Evolutionary conservation across 2,797 vertebrate species (phyloP), one percentile per base, ranked within the genome.

Genomic region (Trachops cirrhosus): DNA sequence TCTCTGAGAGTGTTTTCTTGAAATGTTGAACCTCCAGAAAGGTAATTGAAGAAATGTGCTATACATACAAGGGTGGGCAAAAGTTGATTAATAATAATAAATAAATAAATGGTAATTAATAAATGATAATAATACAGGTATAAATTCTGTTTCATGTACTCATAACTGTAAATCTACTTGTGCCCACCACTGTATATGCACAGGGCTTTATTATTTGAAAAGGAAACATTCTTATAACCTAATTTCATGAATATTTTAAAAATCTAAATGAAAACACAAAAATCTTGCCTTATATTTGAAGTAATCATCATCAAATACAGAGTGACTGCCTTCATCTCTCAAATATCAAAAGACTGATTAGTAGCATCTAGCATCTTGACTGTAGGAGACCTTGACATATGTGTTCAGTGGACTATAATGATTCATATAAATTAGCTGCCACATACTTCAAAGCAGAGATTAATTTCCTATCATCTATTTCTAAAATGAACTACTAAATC

Each of bases 381-480:
- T 89, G 10, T 44, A 89, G 89, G 73, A 88, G 84, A 93, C 73
- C 86, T 95, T 95, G 86, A 93, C 19, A 0, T 44, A 89, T 73
- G 78, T 22, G 46, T 50, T 95, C 48, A 91, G 34, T 24, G 39
- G 39, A 8, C 46, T 62, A 8, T 46, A 6, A 88, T 94, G 94
- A 89, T 41, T 89, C 75, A 39, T 46, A 91, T 68, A 96, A 97
- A 97, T 97, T 96, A 97, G 86, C 95, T 98, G 96, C 94, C 96
- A 96, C 59, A 11, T 37, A 88, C 48, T 94, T 64, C 71, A 97
- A 94, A 89, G 93, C 41, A 94, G 64, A 93, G 74, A 97, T 94
- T 96, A 87, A 96, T 97, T 97, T 96, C 32, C 86, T 5, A 80
- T 41, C 85, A 93, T 57, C 52, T 93, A 89, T 86, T 96, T 97